phyloP scores from a whole-genome alignment of 2,797 vertebrate species.

The Enteromius mattozi region DNA sequence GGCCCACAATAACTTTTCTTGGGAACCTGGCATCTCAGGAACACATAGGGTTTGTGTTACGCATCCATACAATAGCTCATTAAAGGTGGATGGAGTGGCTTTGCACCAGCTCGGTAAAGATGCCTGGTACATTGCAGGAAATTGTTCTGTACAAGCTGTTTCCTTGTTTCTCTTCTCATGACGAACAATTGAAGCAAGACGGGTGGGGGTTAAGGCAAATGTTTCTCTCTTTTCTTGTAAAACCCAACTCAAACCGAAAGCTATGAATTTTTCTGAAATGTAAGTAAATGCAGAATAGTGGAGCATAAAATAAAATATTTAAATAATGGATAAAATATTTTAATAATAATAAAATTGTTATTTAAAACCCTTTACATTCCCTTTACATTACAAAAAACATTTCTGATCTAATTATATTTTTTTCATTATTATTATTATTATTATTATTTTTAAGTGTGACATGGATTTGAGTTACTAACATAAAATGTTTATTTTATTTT shows the following conservation, averaged over 20 bases:
- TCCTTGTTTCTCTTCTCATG: constrained; percentile 53
- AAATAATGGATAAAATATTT: not conserved
- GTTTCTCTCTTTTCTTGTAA: not conserved
- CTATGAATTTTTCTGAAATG: not conserved
- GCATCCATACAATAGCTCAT: constrained; percentile 64
- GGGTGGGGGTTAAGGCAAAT: constrained; percentile 4
- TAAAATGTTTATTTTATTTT: not conserved
- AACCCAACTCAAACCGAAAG: not conserved
- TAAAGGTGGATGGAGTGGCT: constrained; percentile 53
- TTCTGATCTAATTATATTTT: not conserved
- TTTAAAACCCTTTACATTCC: fast-evolving
- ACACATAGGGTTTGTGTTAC: constrained; percentile 39
- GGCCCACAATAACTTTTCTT: constrained; percentile 59
- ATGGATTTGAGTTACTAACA: not conserved
- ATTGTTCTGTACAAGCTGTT: constrained; percentile 68
- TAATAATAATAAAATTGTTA: not conserved
- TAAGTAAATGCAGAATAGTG: too few species aligned
- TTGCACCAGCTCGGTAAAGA: constrained; percentile 32
- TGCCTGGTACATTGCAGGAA: constrained; percentile 62
- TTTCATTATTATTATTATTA: constrained; percentile 40
- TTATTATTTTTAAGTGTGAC: constrained; percentile 3
- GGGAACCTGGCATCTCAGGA: constrained; percentile 66
- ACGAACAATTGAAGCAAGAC: constrained; percentile 63
- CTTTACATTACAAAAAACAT: too few species aligned
- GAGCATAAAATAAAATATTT: not conserved